Evolutionary conservation across 2,797 vertebrate genomes (phyloP), one percentile per base, ranked within the genome.

Genomic region (Ibycter americanus): DNA sequence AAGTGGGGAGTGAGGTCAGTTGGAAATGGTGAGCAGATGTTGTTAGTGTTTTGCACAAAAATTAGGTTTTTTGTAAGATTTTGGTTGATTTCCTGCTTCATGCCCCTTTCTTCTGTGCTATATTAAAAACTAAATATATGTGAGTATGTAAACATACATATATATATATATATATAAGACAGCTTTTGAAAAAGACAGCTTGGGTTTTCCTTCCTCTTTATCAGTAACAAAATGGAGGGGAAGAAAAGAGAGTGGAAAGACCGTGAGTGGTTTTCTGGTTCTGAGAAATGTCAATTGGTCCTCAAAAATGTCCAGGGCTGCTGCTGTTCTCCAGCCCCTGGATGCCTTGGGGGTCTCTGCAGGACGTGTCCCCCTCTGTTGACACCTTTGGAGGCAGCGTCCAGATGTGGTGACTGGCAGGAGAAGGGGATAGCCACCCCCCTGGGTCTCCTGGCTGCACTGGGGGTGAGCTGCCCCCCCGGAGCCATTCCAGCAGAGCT

Each of bases 61-160:
- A 32, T 13, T 1, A 14, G 40, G 25, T 0, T 44, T 27, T 93
- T 46, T 72, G 12, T 36, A 51, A 72, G 42, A n/a, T 62, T 61
- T 70, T 65, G 44, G 13, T 72, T 58, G n/a, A 21, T 66, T 67
- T 81, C 44, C 52, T 77, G 47, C 21, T 83, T 89, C 1, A 0
- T 36, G 27, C 7, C 20, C 47, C 20, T 70, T 83, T 77, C 44
- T 71, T 68, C 44, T 76, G 23, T 46, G 46, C 31, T 49, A 40
- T 14, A 36, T 23, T 42, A 42, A 59, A 80, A 65, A 21, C 4
- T 55, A 0, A 16, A 5, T 38, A 10, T 32, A 5, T 1, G 0
- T 27, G 3, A 36, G 6, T 29, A 7, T 54, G 11, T 74, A 38
- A 58, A 47, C 4, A 15, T 31, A 55, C 11, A 6, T 9, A 6